These are phyloP conservation scores for Parotocinclus haroldoi DNA, from an alignment of 2,797 vertebrate genomes.

Conservation along the genomic window DNA sequence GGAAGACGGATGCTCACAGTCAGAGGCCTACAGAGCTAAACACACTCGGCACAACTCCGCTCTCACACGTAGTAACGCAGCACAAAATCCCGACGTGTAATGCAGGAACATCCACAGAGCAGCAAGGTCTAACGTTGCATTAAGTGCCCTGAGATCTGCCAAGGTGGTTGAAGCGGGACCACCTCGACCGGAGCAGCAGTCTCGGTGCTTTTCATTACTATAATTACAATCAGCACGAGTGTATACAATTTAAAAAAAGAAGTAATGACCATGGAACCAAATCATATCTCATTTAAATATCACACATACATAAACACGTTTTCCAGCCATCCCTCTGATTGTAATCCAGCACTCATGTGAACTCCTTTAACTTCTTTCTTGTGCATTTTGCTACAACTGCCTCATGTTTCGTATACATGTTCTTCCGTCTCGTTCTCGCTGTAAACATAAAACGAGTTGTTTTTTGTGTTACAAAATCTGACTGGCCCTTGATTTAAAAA, in stretches of 20 bases:
- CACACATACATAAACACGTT: neutral
- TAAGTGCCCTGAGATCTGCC: constrained; percentile 21
- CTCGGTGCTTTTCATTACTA: neutral
- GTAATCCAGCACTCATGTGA: too few species aligned
- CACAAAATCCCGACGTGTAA: constrained; percentile 1
- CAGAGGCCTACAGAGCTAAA: constrained; percentile 47
- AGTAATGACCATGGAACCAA: too few species aligned
- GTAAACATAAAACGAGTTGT: too few species aligned
- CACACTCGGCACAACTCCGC: constrained; percentile 32
- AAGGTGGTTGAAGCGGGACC: constrained; percentile 13
- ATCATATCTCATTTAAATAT: neutral
- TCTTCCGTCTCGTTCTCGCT: too few species aligned
- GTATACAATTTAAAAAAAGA: too few species aligned
- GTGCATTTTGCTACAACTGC: too few species aligned
- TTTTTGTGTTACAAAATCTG: too few species aligned
- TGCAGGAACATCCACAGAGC: neutral
- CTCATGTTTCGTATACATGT: too few species aligned
- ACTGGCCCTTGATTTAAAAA: too few species aligned
- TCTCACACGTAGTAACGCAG: constrained; percentile 12
- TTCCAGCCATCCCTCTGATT: too few species aligned
- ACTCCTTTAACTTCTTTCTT: too few species aligned
- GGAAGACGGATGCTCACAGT: constrained; percentile 39
- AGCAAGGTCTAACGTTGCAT: neutral
- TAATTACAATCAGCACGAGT: neutral
- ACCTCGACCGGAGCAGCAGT: constrained; percentile 5